Percentiles rank a stretch among this genome's conserved stretches.
These are phyloP conservation scores for Drosophila buzzatii DNA, from an alignment of 2,888 invertebrate genomes.

Conservation along the genomic window DNA sequence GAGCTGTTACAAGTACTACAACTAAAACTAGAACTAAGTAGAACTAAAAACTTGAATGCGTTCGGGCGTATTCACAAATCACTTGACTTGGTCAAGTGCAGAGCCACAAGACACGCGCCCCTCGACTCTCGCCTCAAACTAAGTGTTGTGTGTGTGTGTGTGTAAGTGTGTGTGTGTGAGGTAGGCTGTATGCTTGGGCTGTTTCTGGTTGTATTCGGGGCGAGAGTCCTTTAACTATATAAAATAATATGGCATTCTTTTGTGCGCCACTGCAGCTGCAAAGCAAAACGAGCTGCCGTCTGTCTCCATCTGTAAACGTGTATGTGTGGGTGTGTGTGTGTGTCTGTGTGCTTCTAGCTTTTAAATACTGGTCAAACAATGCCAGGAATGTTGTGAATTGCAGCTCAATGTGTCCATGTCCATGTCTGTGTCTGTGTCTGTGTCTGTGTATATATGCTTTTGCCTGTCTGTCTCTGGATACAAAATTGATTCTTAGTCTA, in stretches of 20 bases:
- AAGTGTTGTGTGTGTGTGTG: conserved; percentile 7
- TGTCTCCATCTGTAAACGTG: conserved; percentile 15
- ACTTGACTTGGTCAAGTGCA: conserved; percentile 75
- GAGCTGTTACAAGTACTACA: conserved; percentile 59
- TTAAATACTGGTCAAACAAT: conserved; percentile 76
- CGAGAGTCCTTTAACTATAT: conserved; percentile 42
- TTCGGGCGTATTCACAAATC: conserved; percentile 47
- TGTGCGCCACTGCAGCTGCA: conserved; percentile 64
- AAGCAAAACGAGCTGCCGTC: conserved; percentile 47
- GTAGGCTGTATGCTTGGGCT: conserved; percentile 65
- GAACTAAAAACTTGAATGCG: conserved; percentile 64
- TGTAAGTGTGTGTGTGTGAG: conserved; percentile 35
- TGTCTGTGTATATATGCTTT: conserved; percentile 12
- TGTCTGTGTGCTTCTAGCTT: conserved; percentile 65
- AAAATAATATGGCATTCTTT: conserved; percentile 76
- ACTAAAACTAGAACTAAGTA: conserved; percentile 61
- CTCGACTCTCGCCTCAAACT: conserved; percentile 9
- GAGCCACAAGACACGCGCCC: conserved; percentile 44
- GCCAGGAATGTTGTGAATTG: conserved; percentile 77
- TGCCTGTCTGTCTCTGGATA: conserved; percentile 36
- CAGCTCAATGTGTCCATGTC: conserved; percentile 53
- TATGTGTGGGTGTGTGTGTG: conserved; percentile 13
- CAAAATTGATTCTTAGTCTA: conserved; percentile 49
- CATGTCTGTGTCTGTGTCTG: conserved; percentile 17
- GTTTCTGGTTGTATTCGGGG: conserved; percentile 29